Evolutionary conservation across 2,113 vertebrate species (phyloP).

Genomic region (Dipodomys merriami): DNA sequence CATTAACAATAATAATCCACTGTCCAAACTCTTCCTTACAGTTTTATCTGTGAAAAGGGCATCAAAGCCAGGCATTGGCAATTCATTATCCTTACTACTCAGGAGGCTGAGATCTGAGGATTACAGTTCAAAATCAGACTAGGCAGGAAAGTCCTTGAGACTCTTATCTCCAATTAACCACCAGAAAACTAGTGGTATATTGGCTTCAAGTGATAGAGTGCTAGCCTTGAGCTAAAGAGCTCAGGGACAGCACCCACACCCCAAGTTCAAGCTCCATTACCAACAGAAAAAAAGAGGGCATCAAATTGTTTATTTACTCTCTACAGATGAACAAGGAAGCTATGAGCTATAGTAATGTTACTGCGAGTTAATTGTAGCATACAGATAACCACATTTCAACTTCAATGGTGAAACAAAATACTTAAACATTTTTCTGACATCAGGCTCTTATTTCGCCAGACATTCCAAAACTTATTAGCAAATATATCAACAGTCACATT

Average conservation of each 20-base stretch:
- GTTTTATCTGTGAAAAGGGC: slow-evolving; percentile 29
- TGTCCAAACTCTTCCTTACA: background rate
- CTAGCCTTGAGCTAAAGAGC: too few species aligned
- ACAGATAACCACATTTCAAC: background rate
- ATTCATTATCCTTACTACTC: too few species aligned
- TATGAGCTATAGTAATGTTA: background rate
- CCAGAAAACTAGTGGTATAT: too few species aligned
- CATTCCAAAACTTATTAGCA: background rate
- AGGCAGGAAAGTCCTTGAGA: too few species aligned
- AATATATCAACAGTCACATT: background rate
- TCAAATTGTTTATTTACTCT: slow-evolving; percentile 8
- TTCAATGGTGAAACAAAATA: background rate
- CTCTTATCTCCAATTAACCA: too few species aligned
- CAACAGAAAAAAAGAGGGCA: too few species aligned
- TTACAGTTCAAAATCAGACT: too few species aligned
- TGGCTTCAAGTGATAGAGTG: too few species aligned
- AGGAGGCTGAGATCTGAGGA: too few species aligned
- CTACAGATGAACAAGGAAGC: slow-evolving; percentile 11
- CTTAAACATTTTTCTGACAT: background rate
- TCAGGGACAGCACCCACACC: too few species aligned
- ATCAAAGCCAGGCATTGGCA: too few species aligned
- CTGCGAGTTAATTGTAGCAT: slow-evolving; percentile 11
- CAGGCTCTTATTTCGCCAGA: background rate
- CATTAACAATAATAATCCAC: slow-evolving; percentile 34
- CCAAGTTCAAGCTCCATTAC: too few species aligned